These are phyloP conservation scores for Magallana gigas DNA, from an alignment of 1,140 invertebrate species.

Conservation along the genomic window DNA sequence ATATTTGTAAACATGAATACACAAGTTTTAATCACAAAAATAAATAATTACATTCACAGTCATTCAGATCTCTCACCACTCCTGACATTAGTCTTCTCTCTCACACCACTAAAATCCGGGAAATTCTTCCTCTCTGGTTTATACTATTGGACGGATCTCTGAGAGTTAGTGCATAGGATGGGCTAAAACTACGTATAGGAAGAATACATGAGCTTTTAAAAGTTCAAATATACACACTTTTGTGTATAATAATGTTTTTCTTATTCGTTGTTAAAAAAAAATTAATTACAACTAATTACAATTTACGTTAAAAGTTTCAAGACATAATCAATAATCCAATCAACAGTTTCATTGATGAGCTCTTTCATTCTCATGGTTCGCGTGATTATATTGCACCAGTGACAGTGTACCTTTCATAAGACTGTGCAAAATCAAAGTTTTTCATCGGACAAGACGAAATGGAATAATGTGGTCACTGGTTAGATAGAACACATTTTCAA, in stretches of 20 bases:
- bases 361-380: background rate
- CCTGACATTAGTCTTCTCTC: background rate
- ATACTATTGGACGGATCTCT: background rate
- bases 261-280: background rate
- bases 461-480: background rate
- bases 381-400: slow-evolving; percentile 16
- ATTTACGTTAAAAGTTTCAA: background rate
- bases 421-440: background rate
- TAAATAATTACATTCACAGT: slow-evolving; percentile 17
- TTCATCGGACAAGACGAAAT: background rate
- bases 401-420: background rate
- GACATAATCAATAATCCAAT: background rate
- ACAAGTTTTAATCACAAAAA: slow-evolving; percentile 29
- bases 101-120: background rate
- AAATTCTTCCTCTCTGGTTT: background rate
- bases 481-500: slow-evolving; percentile 16
- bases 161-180: background rate
- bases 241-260: background rate
- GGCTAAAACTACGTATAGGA: background rate
- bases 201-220: background rate
- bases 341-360: background rate
- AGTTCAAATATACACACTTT: background rate
- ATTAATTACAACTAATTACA: background rate
- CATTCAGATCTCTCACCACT: background rate
- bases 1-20: background rate